A percentile compares a stretch with the other conserved stretches of the same genome.
Conservation (phyloP, 2,888 invertebrate genomes). For the Campaea margaritaria region DNA sequence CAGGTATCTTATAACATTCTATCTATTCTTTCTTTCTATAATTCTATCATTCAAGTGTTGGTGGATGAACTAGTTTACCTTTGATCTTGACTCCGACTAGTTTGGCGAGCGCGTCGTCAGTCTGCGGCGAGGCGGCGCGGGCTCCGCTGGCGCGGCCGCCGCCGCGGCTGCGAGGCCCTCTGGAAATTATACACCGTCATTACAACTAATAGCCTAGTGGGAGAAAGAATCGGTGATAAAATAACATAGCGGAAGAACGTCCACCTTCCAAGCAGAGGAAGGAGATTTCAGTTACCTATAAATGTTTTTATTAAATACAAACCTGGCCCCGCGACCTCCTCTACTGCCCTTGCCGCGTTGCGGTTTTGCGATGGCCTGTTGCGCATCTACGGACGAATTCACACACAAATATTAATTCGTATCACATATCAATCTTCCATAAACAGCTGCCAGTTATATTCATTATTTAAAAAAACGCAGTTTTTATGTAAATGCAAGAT, state of each 20-base stretch:
- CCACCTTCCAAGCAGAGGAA: too few relatives aligned
- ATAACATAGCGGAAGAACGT: too few relatives aligned
- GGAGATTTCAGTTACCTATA: too few relatives aligned
- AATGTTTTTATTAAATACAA: conserved; percentile 5
- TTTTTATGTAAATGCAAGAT: too few relatives aligned
- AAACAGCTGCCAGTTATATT: too few relatives aligned
- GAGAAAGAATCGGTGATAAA: too few relatives aligned
- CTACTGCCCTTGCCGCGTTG: conserved; percentile 75
- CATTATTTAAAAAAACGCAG: too few relatives aligned
- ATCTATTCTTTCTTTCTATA: too few relatives aligned
- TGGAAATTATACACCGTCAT: neutral
- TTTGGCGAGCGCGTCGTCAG: conserved; percentile 72
- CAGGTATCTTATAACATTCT: too few relatives aligned
- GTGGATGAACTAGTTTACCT: conserved; percentile 50
- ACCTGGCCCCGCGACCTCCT: conserved; percentile 80
- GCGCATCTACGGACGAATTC: conserved; percentile 43
- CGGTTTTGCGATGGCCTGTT: conserved; percentile 40
- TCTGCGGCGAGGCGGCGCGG: conserved; percentile 39
- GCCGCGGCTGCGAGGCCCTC: conserved; percentile 35
- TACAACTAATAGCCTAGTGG: too few relatives aligned
- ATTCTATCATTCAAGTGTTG: too few relatives aligned
- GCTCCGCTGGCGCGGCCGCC: conserved; percentile 29
- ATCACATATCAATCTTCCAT: too few relatives aligned
- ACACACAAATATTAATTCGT: neutral
- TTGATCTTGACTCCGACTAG: conserved; percentile 79